Base-by-base conservation (phyloP, 2,797 vertebrate genomes). In the Psittacula echo region DNA sequence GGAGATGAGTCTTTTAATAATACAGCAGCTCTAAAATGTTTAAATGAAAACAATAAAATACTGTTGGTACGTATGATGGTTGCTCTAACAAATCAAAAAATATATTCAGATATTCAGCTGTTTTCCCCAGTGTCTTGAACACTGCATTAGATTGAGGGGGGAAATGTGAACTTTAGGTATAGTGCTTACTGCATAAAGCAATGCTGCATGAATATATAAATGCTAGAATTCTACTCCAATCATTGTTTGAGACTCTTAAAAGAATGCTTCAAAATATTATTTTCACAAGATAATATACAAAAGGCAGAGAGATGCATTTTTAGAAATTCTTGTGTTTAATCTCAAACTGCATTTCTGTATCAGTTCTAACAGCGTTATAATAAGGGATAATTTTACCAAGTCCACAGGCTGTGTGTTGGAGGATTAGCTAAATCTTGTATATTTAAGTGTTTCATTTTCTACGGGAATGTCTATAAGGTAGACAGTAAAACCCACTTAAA, bases 371-470 rank as follows among this genome's bases (percentile, higher is more conserved):
- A 61, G 81, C 0, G n/a, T 95, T 96, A 95, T 97, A 97, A 97
- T 97, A 97, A 96, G 90, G 93, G 94, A 97, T 97, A 97, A 97
- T 97, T 96, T 96, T 90, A 70, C 77, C 85, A 95, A 96, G 95
- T 97, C 95, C 93, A 97, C 95, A 96, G 95, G 88, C 95, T 97
- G 88, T 92, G 81, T 95, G 95, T 95, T 94, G 95, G 80, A 93
- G 96, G 96, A 97, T 97, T 97, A 97, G 67, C 93, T 94, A 95
- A 96, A 97, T 87, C 95, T 97, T 96, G 95, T 92, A 97, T 97
- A 97, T 96, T 96, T 97, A 96, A 97, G 96, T 89, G 93, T 95
- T 97, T 93, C 77, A 90, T 97, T 97, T 97, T 96, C 96, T 94
- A 61, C 62, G 71, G 75, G 91, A 94, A 95, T 95, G 91, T 96